A percentile compares a stretch with the other conserved stretches of the same genome.
These are phyloP conservation scores for Oncopodura yosiiana DNA, from an alignment of 1,140 invertebrate genomes.

Conservation along the genomic window DNA sequence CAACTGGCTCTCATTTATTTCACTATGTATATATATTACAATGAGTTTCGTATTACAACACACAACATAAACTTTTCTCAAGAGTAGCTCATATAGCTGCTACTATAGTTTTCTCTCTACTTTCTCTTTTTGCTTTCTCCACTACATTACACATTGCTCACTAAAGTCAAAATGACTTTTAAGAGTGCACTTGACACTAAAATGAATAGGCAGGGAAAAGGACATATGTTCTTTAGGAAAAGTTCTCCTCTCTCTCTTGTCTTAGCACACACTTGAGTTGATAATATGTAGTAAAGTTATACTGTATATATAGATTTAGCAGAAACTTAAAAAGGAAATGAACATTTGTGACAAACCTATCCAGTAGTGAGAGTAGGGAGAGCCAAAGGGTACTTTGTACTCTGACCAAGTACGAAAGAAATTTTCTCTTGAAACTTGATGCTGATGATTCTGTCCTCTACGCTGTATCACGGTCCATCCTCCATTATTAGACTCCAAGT, in stretches of 20 bases:
- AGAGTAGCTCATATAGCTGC: too few relatives aligned
- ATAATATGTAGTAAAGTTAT: neutral
- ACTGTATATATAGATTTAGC: neutral
- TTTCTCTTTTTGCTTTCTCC: too few relatives aligned
- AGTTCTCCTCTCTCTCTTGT: neutral
- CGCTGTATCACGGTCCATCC: constrained; percentile 40
- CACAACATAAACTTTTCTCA: too few relatives aligned
- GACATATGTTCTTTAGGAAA: neutral
- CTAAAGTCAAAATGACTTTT: neutral
- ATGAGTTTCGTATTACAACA: too few relatives aligned
- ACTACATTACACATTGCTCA: too few relatives aligned
- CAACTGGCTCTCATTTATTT: too few relatives aligned
- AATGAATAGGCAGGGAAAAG: neutral
- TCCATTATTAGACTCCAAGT: constrained; percentile 45
- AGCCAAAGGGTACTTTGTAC: constrained; percentile 46
- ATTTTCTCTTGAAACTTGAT: constrained; percentile 29
- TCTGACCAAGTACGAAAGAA: constrained; percentile 46
- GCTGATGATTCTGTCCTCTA: constrained; percentile 37
- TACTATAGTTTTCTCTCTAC: too few relatives aligned
- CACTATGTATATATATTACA: too few relatives aligned
- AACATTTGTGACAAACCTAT: constrained; percentile 42
- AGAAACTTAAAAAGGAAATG: neutral
- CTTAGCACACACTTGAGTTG: neutral
- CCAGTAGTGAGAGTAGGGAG: constrained; percentile 41
- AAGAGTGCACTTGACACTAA: neutral